A percentile compares a stretch with the other conserved stretches of the same genome.
Evolutionary conservation across 2,888 invertebrate genomes (phyloP).

Genomic region (Trachelus stipa): DNA sequence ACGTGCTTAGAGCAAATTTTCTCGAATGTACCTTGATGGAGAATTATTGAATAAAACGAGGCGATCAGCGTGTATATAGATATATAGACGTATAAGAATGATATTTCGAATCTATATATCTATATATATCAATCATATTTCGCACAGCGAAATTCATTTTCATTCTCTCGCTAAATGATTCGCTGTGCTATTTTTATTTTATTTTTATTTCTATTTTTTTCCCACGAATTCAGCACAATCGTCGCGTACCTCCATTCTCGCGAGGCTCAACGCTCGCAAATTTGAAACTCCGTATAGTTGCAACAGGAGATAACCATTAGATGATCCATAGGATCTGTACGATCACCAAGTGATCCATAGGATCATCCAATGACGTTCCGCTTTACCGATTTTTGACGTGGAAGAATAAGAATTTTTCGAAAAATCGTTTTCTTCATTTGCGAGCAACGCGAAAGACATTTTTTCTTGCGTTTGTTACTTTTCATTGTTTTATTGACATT

Average conservation of each 20-base stretch:
- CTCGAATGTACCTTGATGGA: constrained; percentile 17
- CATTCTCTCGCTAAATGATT: neutral
- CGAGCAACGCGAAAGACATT: neutral
- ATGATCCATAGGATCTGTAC: too few species aligned
- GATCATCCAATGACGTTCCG: neutral
- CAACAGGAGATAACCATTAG: neutral
- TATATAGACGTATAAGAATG: neutral
- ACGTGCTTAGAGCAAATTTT: constrained; percentile 14
- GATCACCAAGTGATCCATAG: neutral
- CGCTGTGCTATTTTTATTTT: neutral
- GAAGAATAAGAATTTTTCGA: neutral
- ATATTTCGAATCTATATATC: neutral
- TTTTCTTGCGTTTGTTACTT: neutral
- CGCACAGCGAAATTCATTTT: neutral
- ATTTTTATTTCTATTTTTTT: too few species aligned
- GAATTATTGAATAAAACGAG: constrained; percentile 27
- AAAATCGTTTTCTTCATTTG: neutral
- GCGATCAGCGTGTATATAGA: neutral
- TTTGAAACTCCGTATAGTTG: neutral
- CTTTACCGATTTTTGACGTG: neutral
- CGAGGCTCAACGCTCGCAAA: neutral
- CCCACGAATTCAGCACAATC: neutral
- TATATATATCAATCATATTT: constrained; percentile 1
- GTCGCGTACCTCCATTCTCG: neutral
- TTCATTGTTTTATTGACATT: neutral